Conservation (phyloP, 2,113 vertebrate genomes). For the Zosterops pallidus region DNA sequence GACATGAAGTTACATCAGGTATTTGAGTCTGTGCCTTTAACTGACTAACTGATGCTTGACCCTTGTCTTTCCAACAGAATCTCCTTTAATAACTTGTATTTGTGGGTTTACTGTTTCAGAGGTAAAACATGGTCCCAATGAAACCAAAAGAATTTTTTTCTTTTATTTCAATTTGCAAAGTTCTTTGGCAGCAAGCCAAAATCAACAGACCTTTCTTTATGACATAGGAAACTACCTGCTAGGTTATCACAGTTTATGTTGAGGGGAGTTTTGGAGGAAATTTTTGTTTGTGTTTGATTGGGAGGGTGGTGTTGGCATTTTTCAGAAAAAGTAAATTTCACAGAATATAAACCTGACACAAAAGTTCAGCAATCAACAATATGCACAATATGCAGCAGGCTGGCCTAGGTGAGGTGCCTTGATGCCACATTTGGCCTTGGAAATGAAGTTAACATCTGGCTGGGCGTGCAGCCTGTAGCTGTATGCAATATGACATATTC, state of each 20-base stretch:
- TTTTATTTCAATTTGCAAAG: slow-evolving; percentile 1
- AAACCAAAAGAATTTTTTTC: not conserved
- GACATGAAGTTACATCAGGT: not conserved
- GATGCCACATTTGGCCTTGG: not conserved
- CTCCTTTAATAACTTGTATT: not conserved
- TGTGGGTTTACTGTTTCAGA: slow-evolving; percentile 9
- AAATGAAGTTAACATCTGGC: not conserved
- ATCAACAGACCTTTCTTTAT: not conserved
- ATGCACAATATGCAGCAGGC: not conserved
- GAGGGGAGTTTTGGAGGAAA: not conserved
- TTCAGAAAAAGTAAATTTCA: not conserved
- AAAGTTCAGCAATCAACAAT: not conserved
- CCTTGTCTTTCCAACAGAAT: not conserved
- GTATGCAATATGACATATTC: not conserved
- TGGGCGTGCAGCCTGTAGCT: not conserved
- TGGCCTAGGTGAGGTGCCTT: not conserved
- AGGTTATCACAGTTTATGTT: not conserved
- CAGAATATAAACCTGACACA: not conserved
- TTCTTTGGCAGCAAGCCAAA: slow-evolving; percentile 10
- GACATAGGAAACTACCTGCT: not conserved
- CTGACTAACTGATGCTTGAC: not conserved
- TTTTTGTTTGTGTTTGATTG: not conserved
- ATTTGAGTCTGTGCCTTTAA: not conserved
- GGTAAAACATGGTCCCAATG: not conserved
- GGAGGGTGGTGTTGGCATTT: accelerated